Conservation (phyloP, 2,888 invertebrate species). For the Smittia sp. region DNA sequence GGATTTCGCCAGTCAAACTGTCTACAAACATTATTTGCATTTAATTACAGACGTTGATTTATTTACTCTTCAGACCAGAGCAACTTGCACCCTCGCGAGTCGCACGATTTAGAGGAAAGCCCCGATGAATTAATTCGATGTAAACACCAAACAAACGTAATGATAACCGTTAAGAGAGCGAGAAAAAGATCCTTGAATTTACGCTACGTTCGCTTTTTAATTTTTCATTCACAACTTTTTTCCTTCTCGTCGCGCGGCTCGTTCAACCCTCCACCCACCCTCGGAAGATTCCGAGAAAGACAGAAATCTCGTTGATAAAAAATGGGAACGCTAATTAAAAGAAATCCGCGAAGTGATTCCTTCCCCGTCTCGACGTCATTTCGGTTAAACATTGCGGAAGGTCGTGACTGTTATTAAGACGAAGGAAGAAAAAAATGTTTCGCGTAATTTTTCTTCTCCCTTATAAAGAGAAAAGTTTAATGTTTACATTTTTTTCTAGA, state of each 20-base stretch:
- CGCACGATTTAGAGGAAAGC: neutral
- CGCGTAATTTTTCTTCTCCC: constrained; percentile 37
- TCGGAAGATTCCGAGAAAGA: neutral
- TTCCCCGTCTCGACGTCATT: constrained; percentile 21
- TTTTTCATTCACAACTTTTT: constrained; percentile 29
- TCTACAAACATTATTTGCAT: constrained; percentile 7
- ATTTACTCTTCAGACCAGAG: neutral
- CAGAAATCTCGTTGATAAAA: constrained; percentile 32
- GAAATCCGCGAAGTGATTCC: constrained; percentile 39
- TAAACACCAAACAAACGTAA: neutral
- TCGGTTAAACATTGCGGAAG: constrained; percentile 7
- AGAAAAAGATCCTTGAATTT: constrained; percentile 4
- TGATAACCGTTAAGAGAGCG: neutral
- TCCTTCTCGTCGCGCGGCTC: neutral
- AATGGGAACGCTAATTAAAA: constrained; percentile 40
- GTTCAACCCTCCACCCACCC: neutral
- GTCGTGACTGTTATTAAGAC: constrained; percentile 37
- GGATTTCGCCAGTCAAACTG: neutral
- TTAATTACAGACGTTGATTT: neutral
- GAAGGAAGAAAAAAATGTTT: constrained; percentile 26
- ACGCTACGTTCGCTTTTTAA: neutral
- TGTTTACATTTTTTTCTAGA: constrained; percentile 34
- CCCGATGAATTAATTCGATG: constrained; percentile 2
- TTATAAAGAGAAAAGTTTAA: neutral
- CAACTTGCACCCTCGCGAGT: neutral